Evolutionary conservation across 2,888 invertebrate species (phyloP).

Genomic region (Torymus auratus): DNA sequence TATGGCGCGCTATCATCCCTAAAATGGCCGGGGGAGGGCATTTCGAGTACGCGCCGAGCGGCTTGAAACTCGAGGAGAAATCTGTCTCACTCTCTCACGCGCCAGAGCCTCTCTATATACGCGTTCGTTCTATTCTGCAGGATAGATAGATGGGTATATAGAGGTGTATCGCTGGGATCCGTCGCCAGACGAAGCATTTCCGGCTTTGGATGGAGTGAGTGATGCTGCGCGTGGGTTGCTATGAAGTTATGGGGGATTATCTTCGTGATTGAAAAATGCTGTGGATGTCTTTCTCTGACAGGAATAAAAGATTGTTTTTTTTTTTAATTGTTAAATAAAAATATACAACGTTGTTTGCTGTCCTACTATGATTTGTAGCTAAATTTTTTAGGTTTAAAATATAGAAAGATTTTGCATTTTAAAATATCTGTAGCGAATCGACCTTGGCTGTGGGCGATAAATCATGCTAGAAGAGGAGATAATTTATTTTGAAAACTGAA

Average conservation of each 20-base stretch:
- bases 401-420: too few species aligned
- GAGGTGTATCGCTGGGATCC: too few species aligned
- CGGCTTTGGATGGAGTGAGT: slow-evolving; percentile 5
- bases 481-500: slow-evolving; percentile 28
- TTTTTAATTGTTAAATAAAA: too few species aligned
- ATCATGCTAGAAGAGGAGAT: slow-evolving; percentile 14
- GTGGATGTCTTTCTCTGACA: too few species aligned
- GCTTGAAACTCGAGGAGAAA: background rate
- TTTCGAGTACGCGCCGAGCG: slow-evolving; percentile 26
- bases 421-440: too few species aligned
- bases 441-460: slow-evolving; percentile 5
- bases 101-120: background rate
- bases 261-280: too few species aligned
- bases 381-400: too few species aligned
- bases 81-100: background rate
- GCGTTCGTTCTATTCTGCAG: background rate
- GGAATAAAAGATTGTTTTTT: too few species aligned
- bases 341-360: too few species aligned
- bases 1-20: slow-evolving; percentile 52
- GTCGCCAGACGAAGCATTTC: slow-evolving; percentile 19
- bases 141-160: background rate
- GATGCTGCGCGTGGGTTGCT: too few species aligned
- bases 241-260: too few species aligned
- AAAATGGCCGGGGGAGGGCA: slow-evolving; percentile 48
- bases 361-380: too few species aligned